Evolutionary conservation across 2,113 vertebrate genomes (phyloP), one percentile per base, ranked within the genome.

Genomic region (Gallinago media): DNA sequence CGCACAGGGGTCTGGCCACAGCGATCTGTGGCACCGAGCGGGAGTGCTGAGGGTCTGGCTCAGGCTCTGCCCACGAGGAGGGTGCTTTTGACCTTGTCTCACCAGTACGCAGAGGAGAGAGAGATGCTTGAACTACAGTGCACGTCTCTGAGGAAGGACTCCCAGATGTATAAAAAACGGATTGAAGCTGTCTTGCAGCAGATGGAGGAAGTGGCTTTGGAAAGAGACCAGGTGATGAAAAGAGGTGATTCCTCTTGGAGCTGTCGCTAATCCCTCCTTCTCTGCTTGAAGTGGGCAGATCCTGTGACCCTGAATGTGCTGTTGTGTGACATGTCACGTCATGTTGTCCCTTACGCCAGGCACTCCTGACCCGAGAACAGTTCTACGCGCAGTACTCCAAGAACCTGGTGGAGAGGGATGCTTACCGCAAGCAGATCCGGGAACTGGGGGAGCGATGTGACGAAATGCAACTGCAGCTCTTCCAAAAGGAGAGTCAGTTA

Each of bases 121-220:
- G 99, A 99, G 92, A 94, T 98, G 91, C 89, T 98, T 5, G 98
- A 99, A 68, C 94, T 99, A 9, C 97, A 97, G 74, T 99, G 98
- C 42, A 91, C 80, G 3, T 98, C 98, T 31, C 98, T 99, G 84
- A 98, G 97, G 85, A 99, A 99, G 82, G 99, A 99, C 79, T 97
- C 97, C 18, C 98, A 97, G 97, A 98, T 99, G 97, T 99, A 99
- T 88, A 98, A 98, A 29, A 98, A 98, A 22, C 98, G 98, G n/a
- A 99, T 98, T 17, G 98, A 99, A 79, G 98, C 99, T 29, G 98
- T 98, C 65, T 81, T 99, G 87, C 97, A 97, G 80, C 99, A 99
- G 96, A 98, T 99, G 98, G 99, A 99, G 73, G 99, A 99, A 92
- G 99, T 99, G 50, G 98, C 98, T 79, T 81, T 68, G 1, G 99